Conservation (phyloP, 2,888 invertebrate genomes). For the Zygogramma bicolorata region DNA sequence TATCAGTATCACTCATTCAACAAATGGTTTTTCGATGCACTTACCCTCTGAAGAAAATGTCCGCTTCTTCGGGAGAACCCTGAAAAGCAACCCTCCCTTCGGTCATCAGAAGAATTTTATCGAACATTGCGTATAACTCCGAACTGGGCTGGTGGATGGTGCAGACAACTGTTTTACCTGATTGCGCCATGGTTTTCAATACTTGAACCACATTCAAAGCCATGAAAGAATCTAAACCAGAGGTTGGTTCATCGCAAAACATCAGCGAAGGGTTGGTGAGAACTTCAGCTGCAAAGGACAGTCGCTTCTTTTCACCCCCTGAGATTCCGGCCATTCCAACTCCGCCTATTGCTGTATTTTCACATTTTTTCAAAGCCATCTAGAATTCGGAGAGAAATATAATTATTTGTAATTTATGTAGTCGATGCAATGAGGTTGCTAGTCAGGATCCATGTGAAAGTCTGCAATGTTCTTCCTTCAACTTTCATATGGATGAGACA, state of each 20-base stretch:
- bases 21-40: too few relatives aligned
- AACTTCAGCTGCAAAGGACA: constrained; percentile 97
- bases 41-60: constrained; percentile 83
- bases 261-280: constrained; percentile 94
- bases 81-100: constrained; percentile 92
- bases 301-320: constrained; percentile 94
- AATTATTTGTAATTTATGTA: too few relatives aligned
- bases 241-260: constrained; percentile 98
- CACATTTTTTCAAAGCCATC: constrained; percentile 90
- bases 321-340: constrained; percentile 93
- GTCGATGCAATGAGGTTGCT: too few relatives aligned
- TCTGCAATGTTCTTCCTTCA: too few relatives aligned
- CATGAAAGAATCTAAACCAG: constrained; percentile 92
- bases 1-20: too few relatives aligned
- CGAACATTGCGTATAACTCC: constrained; percentile 90
- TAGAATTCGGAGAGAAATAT: constrained; percentile 60
- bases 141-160: constrained; percentile 97
- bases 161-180: constrained; percentile 90
- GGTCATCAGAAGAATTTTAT: constrained; percentile 88
- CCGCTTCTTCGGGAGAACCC: constrained; percentile 84
- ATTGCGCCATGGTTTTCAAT: constrained; percentile 79
- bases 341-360: constrained; percentile 90
- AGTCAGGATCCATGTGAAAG: too few relatives aligned
- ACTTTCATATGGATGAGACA: too few relatives aligned
- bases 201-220: constrained; percentile 92